These are phyloP conservation scores for Melanophora roralis DNA, from an alignment of 2,888 invertebrate species.

Conservation along the genomic window DNA sequence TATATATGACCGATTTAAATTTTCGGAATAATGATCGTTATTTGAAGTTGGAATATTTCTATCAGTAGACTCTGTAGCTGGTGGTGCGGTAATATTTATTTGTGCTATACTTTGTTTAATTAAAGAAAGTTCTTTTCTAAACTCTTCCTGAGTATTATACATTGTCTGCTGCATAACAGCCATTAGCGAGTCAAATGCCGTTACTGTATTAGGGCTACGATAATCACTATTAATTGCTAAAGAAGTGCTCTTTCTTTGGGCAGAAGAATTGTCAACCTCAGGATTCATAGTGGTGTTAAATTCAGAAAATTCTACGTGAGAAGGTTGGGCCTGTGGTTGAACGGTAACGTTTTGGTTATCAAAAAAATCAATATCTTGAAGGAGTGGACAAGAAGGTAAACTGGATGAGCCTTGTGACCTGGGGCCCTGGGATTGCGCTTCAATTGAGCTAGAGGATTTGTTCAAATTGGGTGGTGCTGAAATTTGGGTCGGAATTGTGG, in stretches of 20 bases:
- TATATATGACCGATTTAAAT: neutral
- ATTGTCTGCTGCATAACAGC: neutral
- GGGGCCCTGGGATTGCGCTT: no score
- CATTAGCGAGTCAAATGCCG: neutral
- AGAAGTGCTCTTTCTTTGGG: neutral
- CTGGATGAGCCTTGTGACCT: no score
- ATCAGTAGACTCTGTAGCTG: neutral
- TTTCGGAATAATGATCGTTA: neutral
- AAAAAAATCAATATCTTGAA: no score
- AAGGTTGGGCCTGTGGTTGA: neutral
- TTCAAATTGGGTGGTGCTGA: no score
- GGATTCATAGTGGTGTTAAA: neutral
- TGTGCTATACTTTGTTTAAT: neutral
- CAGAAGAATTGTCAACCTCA: neutral
- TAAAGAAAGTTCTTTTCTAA: neutral
- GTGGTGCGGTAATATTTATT: neutral
- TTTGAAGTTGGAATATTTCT: neutral
- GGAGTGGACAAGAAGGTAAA: no score
- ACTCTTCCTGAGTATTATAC: neutral
- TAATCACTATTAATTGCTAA: neutral
- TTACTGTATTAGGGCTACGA: neutral
- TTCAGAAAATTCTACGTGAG: neutral
- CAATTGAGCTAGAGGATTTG: no score
- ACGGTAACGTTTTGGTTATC: no score
- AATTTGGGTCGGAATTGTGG: no score